Base-by-base conservation (phyloP, 2,888 invertebrate species). In the Nemoura dubitans region DNA sequence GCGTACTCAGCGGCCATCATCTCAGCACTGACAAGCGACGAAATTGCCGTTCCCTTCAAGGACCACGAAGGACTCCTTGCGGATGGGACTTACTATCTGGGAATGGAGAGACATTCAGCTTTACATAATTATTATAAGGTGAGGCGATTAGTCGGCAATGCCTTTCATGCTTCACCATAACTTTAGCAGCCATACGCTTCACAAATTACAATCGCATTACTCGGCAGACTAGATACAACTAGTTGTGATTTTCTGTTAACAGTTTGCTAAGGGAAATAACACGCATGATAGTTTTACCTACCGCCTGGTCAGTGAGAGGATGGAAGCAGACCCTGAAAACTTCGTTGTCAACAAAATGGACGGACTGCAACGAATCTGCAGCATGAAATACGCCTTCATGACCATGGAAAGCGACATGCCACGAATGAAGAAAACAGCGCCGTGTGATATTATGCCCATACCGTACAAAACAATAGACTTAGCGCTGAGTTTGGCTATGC, bases 1-100 rank as follows among this genome's bases (percentile, higher is more conserved):
- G 89, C 90, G n/a, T 91, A 90, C 86, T 90, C 90, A 1, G 91
- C 90, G 0, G 89, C 90, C 27, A 88, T 91, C 81, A 90, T 89
- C 29, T 90, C 90, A 21, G 90, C 89, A 21, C 86, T 90, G 29
- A 89, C 90, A 0, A 87, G 89, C 10, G 86, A 87, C 10, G 85
- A 88, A 1, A 81, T 86, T 6, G 88, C 80, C 36, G 86, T 90
- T 36, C 90, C 90, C 0, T 91, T 91, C 84, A 85, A 88, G 5
- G 89, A 89, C 10, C 2, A 90, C n/a, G 89, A 90, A 25, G 90
- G 89, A 21, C 90, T 90, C 42, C 89, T 89, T 10, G 43, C 87
- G 0, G 89, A 90, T 6, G 89, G 89, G 6, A 88, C 89, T 0
- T 91, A 90, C 87, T 86, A 87, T 42, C 78, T 91, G 14, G 89